These are phyloP conservation scores for Trichomalopsis sarcophagae DNA, from an alignment of 1,140 invertebrate genomes.

Conservation along the genomic window DNA sequence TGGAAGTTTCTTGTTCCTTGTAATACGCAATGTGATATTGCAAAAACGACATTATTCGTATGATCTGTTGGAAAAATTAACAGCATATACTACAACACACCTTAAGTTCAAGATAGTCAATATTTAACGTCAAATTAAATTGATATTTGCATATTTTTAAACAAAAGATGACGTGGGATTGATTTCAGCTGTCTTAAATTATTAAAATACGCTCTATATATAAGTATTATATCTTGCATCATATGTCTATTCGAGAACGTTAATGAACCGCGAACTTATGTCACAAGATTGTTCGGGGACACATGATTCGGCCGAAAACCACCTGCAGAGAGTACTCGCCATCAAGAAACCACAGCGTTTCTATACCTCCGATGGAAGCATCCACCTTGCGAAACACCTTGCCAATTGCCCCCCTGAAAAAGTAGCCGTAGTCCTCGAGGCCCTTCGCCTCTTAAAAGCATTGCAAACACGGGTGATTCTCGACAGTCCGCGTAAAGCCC, in stretches of 20 bases:
- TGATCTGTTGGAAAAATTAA: too few relatives aligned
- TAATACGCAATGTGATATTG: too few relatives aligned
- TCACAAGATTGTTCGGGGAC: not conserved
- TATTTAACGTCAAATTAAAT: too few relatives aligned
- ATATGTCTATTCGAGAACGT: not conserved
- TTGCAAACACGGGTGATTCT: not conserved
- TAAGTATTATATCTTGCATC: too few relatives aligned
- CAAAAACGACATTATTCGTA: too few relatives aligned
- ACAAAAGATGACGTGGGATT: too few relatives aligned
- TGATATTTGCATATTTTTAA: too few relatives aligned
- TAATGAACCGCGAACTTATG: not conserved
- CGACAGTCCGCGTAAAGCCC: not conserved
- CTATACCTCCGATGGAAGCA: not conserved
- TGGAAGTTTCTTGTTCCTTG: too few relatives aligned
- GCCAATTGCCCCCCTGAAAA: not conserved
- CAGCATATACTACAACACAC: too few relatives aligned
- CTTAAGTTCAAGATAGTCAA: too few relatives aligned
- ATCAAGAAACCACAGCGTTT: not conserved
- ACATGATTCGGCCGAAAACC: not conserved
- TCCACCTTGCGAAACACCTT: not conserved
- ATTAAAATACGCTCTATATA: too few relatives aligned
- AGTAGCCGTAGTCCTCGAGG: not conserved
- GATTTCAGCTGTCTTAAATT: too few relatives aligned
- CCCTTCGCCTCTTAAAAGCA: not conserved
- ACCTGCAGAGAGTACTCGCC: not conserved